Evolutionary conservation across 2,113 vertebrate species (phyloP).

Genomic region (Cyprinodon brontotheroides): DNA sequence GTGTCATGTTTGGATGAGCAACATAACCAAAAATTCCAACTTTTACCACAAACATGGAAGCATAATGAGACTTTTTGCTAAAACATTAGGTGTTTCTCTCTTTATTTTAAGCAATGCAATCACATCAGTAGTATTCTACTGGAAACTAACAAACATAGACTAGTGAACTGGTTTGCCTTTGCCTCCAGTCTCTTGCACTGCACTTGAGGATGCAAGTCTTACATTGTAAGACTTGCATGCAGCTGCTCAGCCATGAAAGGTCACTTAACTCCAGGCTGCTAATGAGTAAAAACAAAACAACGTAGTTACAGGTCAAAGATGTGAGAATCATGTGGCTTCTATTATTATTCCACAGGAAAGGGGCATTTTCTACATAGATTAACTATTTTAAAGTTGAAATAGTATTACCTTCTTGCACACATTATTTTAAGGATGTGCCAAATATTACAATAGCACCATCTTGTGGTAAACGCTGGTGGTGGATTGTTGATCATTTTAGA

Average conservation of each 20-base stretch:
- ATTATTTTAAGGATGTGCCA: neutral
- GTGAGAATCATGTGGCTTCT: conserved; percentile 43
- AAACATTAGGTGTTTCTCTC: no score
- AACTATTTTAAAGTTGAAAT: neutral
- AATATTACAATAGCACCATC: conserved; percentile 40
- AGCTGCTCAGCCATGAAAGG: neutral
- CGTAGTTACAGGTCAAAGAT: conserved; percentile 44
- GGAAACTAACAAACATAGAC: no score
- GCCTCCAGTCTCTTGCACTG: neutral
- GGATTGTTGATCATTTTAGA: no score
- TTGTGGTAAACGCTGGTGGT: conserved; percentile 34
- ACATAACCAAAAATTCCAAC: no score
- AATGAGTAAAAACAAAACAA: conserved; percentile 19
- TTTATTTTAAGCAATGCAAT: no score
- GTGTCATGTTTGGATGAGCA: no score
- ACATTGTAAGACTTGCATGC: neutral
- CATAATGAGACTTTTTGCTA: no score
- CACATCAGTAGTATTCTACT: no score
- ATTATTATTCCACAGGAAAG: conserved; percentile 39
- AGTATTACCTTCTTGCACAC: conserved; percentile 2
- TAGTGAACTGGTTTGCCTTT: neutral
- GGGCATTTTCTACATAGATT: conserved; percentile 26
- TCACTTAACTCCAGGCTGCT: conserved; percentile 28
- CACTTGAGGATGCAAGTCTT: neutral
- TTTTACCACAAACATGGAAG: no score